Evolutionary conservation across 2,797 vertebrate genomes (phyloP).

Genomic region (Mus caroli): DNA sequence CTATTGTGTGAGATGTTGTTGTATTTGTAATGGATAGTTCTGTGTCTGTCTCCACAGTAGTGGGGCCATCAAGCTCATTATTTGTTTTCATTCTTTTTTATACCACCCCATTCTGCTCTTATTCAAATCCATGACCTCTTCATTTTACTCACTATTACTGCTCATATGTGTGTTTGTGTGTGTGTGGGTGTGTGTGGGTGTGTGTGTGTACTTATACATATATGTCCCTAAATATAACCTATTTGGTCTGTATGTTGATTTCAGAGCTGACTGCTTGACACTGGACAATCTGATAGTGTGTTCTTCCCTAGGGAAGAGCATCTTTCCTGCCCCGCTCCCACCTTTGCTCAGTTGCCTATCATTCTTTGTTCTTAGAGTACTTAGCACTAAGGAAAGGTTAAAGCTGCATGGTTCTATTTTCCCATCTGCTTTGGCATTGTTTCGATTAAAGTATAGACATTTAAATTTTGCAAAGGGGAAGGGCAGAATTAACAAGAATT

Average conservation of each 20-base stretch:
- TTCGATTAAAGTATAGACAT: conserved; percentile 51
- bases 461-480: neutral
- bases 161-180: too few relatives aligned
- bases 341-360: neutral
- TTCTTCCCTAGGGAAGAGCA: neutral
- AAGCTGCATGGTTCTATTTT: neutral
- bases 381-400: neutral
- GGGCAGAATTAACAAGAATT: conserved; percentile 16
- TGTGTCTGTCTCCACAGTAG: conserved; percentile 25
- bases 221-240: neutral
- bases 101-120: neutral
- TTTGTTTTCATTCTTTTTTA: neutral
- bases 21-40: conserved; percentile 40
- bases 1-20: conserved; percentile 22
- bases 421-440: neutral
- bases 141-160: neutral
- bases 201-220: neutral
- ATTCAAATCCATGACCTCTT: neutral
- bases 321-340: neutral
- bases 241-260: neutral
- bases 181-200: neutral
- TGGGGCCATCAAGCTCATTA: neutral
- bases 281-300: neutral
- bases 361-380: neutral
- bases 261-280: neutral